These are phyloP conservation scores for Trachops cirrhosus DNA, from an alignment of 2,797 vertebrate species.

Conservation along the genomic window DNA sequence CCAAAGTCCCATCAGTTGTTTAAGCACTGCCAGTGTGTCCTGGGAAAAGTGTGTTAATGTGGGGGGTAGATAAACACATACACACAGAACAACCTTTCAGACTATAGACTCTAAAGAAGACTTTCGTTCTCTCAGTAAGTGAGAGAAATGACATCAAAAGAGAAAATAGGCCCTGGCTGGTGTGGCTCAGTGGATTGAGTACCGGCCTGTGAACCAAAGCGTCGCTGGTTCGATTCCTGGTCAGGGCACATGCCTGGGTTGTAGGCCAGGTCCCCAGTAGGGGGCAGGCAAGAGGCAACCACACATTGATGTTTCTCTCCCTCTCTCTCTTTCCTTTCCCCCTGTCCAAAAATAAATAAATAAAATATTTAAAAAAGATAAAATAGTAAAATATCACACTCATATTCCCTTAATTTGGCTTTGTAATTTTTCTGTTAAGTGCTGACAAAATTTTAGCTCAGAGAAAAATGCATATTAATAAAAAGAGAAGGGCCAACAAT, in stretches of 20 bases:
- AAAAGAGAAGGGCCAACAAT: not conserved
- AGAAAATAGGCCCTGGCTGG: not conserved
- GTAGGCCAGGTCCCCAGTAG: too few relatives aligned
- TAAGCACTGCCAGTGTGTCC: not conserved
- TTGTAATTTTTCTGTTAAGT: constrained; percentile 39
- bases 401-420: constrained; percentile 1
- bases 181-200: too few relatives aligned
- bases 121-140: not conserved
- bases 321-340: too few relatives aligned
- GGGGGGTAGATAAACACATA: not conserved
- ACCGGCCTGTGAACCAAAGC: too few relatives aligned
- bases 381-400: constrained; percentile 15
- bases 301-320: too few relatives aligned
- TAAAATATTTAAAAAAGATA: too few relatives aligned
- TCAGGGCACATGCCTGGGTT: too few relatives aligned
- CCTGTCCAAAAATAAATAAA: too few relatives aligned
- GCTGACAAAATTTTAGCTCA: constrained; percentile 21
- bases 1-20: not conserved
- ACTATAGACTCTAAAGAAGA: not conserved
- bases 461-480: not conserved
- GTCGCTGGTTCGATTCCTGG: too few relatives aligned
- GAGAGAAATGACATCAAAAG: constrained; percentile 35
- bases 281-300: too few relatives aligned
- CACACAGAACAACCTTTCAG: not conserved
- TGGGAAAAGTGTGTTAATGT: not conserved